These are phyloP conservation scores for Agelas oroides DNA, from an alignment of 37 sponge, comb jelly and placozoan species.

Conservation along the genomic window DNA sequence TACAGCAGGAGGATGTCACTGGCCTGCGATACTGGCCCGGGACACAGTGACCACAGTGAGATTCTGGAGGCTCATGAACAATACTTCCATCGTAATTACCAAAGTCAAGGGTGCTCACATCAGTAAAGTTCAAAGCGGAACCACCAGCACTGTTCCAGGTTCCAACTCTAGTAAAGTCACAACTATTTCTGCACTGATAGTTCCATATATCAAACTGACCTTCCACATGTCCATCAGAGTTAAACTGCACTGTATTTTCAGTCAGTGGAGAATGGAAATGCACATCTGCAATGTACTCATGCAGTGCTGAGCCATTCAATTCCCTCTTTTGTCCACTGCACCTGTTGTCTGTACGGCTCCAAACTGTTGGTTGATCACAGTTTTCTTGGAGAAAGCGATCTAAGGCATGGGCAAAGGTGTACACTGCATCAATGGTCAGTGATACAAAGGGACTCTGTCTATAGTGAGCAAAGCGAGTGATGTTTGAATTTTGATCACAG, in stretches of 20 bases:
- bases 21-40: no score
- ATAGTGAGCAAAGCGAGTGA: no score
- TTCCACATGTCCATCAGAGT: conserved; percentile 37
- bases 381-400: conserved; percentile 61
- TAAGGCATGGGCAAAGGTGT: conserved; percentile 69
- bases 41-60: no score
- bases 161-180: conserved; percentile 23
- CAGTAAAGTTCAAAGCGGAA: no score
- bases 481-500: no score
- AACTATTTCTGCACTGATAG: conserved; percentile 3
- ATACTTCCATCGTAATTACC: no score
- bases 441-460: neutral
- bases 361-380: conserved; percentile 35
- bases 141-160: conserved; percentile 40
- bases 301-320: conserved; percentile 29
- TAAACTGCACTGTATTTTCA: conserved; percentile 36
- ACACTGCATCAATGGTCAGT: conserved; percentile 80
- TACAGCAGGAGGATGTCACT: no score
- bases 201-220: conserved; percentile 44
- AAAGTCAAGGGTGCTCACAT: no score
- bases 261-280: conserved; percentile 41
- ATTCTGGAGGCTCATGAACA: no score
- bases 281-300: conserved; percentile 39
- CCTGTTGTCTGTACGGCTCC: conserved; percentile 2
- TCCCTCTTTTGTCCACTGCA: conserved; percentile 38